Evolutionary conservation across 1,140 invertebrate genomes (phyloP).

Genomic region (Drosophila biarmipes): DNA sequence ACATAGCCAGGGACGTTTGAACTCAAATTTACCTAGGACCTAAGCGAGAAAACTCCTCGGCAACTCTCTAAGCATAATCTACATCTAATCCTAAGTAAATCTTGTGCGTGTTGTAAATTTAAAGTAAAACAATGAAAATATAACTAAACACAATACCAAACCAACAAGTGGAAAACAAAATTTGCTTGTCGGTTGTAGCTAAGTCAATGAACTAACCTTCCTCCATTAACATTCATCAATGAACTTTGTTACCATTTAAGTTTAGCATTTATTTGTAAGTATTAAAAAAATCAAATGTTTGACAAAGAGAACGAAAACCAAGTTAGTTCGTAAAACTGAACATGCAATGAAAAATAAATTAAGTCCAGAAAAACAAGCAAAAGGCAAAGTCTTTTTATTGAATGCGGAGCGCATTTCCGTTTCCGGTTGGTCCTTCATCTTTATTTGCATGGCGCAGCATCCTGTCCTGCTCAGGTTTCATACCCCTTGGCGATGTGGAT

Average conservation of each 20-base stretch:
- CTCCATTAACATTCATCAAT: conserved; percentile 33
- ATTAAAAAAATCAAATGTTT: conserved; percentile 31
- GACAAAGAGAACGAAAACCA: conserved; percentile 10
- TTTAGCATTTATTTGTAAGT: conserved; percentile 27
- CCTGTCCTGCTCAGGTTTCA: neutral
- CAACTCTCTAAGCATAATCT: conserved; percentile 57
- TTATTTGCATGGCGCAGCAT: conserved; percentile 1
- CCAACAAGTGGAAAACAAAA: conserved; percentile 1
- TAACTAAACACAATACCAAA: conserved; percentile 4
- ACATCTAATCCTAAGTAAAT: conserved; percentile 65
- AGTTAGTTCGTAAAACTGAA: conserved; percentile 44
- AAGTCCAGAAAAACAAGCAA: conserved; percentile 20
- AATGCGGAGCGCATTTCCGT: conserved; percentile 7
- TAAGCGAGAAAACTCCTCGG: conserved; percentile 34
- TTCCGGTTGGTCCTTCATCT: neutral
- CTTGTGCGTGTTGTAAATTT: conserved; percentile 76
- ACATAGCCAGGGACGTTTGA: conserved; percentile 38
- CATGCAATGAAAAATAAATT: conserved; percentile 44
- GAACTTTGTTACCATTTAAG: conserved; percentile 27
- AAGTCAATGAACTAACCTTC: conserved; percentile 35
- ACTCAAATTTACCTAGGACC: conserved; percentile 36
- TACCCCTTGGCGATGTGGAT: neutral
- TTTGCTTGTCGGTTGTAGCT: conserved; percentile 5
- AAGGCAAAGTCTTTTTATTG: neutral
- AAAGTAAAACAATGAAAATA: conserved; percentile 29